Conservation (phyloP, 2,888 invertebrate genomes). For the Polymixis lichenea region DNA sequence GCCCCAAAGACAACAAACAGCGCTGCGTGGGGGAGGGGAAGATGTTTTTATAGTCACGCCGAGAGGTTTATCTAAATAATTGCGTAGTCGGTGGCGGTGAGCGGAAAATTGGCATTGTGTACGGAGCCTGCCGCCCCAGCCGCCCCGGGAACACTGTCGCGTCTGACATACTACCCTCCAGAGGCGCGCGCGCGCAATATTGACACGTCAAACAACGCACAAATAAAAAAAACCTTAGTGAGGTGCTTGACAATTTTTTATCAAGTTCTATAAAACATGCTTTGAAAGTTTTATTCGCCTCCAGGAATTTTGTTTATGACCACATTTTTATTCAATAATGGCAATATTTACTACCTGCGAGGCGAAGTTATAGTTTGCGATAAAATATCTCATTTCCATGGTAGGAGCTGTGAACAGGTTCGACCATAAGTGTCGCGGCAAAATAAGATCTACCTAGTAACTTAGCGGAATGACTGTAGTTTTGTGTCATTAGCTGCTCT, state of each 20-base stretch:
- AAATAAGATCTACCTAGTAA: slow-evolving; percentile 51
- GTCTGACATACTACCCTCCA: slow-evolving; percentile 66
- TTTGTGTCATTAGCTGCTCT: slow-evolving; percentile 56
- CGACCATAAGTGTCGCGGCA: slow-evolving; percentile 62
- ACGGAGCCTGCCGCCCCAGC: slow-evolving; percentile 64
- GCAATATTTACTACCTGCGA: slow-evolving; percentile 74
- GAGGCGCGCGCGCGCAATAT: slow-evolving; percentile 68
- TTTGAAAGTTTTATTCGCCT: slow-evolving; percentile 60
- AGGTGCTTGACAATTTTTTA: slow-evolving; percentile 20
- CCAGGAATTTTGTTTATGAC: slow-evolving; percentile 73
- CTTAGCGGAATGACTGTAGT: slow-evolving; percentile 57
- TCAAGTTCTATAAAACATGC: slow-evolving; percentile 36
- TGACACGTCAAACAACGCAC: slow-evolving; percentile 55
- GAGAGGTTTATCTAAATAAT: slow-evolving; percentile 91
- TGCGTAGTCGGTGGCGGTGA: slow-evolving; percentile 89
- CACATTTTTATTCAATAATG: slow-evolving; percentile 76
- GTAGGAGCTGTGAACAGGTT: slow-evolving; percentile 70
- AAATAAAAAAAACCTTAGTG: slow-evolving; percentile 38
- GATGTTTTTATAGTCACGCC: slow-evolving; percentile 90
- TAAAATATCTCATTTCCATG: slow-evolving; percentile 74
- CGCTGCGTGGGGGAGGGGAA: slow-evolving; percentile 84
- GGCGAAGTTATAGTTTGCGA: slow-evolving; percentile 69
- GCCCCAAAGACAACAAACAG: slow-evolving; percentile 90
- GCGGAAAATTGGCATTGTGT: slow-evolving; percentile 89
- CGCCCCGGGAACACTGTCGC: slow-evolving; percentile 62